Conservation (phyloP, 2,797 vertebrate genomes). For the Paedocypris micromegethes region DNA sequence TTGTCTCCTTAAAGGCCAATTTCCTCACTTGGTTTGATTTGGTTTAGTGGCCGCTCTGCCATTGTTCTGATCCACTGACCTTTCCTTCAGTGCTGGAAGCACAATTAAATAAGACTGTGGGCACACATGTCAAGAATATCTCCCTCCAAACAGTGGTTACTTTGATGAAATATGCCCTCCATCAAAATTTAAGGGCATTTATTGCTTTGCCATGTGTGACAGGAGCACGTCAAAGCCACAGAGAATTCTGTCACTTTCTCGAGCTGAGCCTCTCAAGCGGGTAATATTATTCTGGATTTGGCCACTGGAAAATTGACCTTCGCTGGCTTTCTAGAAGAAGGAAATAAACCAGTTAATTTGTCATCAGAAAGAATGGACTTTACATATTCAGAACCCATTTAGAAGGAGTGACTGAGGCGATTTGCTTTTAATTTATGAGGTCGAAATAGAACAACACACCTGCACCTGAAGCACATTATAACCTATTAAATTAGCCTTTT, state of each 20-base stretch:
- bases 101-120: slow-evolving; percentile 47
- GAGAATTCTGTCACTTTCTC: not conserved
- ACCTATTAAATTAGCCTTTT: too few relatives aligned
- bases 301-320: slow-evolving; percentile 20
- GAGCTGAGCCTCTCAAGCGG: not conserved
- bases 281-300: slow-evolving; percentile 6
- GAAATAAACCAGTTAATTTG: slow-evolving; percentile 9
- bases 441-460: not conserved
- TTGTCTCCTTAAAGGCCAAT: slow-evolving; percentile 51
- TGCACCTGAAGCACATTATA: not conserved
- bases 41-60: slow-evolving; percentile 40
- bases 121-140: slow-evolving; percentile 27
- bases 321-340: not conserved
- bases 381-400: not conserved
- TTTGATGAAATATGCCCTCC: slow-evolving; percentile 27
- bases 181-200: slow-evolving; percentile 28
- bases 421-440: not conserved
- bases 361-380: not conserved
- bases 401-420: not conserved
- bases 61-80: slow-evolving; percentile 53
- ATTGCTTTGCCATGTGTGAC: slow-evolving; percentile 2
- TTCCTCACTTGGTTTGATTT: slow-evolving; percentile 52
- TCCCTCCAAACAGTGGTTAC: slow-evolving; percentile 4
- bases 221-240: slow-evolving; percentile 1
- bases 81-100: slow-evolving; percentile 45